Evolutionary conservation across 2,797 vertebrate genomes (phyloP).

Genomic region (Pelodytes ibericus): DNA sequence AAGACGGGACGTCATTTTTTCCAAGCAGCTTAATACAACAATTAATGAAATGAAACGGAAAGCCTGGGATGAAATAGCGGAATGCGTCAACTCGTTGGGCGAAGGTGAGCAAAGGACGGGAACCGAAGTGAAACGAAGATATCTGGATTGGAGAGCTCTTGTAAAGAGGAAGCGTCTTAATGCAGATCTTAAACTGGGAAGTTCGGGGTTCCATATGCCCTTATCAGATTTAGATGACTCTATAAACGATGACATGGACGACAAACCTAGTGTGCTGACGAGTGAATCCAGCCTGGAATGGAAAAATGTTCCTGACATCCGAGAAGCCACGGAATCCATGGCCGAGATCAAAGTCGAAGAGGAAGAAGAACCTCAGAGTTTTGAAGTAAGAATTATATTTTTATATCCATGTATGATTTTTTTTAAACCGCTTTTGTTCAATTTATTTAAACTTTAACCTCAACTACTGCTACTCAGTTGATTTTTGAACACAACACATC

Average conservation of each 20-base stretch:
- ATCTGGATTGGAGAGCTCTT: slow-evolving; percentile 89
- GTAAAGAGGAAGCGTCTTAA: slow-evolving; percentile 91
- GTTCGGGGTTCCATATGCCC: slow-evolving; percentile 83
- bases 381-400: slow-evolving; percentile 76
- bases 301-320: slow-evolving; percentile 84
- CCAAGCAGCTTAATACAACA: slow-evolving; percentile 91
- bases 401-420: slow-evolving; percentile 8
- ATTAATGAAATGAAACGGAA: slow-evolving; percentile 94
- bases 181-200: slow-evolving; percentile 82
- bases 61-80: slow-evolving; percentile 93
- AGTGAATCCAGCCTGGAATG: slow-evolving; percentile 87
- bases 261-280: slow-evolving; percentile 82
- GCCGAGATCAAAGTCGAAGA: slow-evolving; percentile 88
- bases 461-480: too few relatives aligned
- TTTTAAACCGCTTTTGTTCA: too few relatives aligned
- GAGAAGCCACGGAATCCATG: slow-evolving; percentile 77
- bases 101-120: slow-evolving; percentile 90
- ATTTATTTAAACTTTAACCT: too few relatives aligned
- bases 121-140: slow-evolving; percentile 88
- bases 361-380: slow-evolving; percentile 75
- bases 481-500: too few relatives aligned
- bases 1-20: slow-evolving; percentile 88
- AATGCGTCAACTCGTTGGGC: slow-evolving; percentile 88
- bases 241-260: slow-evolving; percentile 83
- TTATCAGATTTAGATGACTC: slow-evolving; percentile 85